A percentile compares a stretch with the other conserved stretches of the same genome.
phyloP scores from a whole-genome alignment of 2,113 vertebrate species.

The Scartelaos histophorus region DNA sequence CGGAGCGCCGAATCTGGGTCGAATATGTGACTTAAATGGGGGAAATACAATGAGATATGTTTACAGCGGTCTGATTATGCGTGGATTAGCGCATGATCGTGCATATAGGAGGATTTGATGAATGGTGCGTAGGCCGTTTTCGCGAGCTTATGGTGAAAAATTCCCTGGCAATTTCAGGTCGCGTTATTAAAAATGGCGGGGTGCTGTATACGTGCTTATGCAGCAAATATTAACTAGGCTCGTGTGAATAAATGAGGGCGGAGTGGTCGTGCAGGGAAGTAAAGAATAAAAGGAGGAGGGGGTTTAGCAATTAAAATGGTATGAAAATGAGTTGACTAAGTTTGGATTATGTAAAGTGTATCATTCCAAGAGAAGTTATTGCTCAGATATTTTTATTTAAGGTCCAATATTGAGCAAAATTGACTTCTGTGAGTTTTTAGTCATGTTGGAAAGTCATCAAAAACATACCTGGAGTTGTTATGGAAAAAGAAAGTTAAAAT shows the following conservation, averaged over 20 bases:
- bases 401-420: no score
- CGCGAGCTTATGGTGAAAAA: background rate
- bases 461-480: no score
- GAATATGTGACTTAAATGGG: slow-evolving; percentile 46
- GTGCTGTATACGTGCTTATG: background rate
- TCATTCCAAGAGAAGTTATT: no score
- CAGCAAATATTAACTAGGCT: background rate
- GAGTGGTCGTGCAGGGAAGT: background rate
- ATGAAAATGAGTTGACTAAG: no score
- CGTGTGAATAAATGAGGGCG: background rate
- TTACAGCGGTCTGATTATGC: background rate
- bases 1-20: slow-evolving; percentile 23
- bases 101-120: background rate
- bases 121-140: background rate
- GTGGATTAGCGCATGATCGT: background rate
- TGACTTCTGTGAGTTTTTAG: no score
- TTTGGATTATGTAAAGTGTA: no score
- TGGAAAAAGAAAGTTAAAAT: no score
- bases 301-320: no score
- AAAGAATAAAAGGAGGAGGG: no score
- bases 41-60: background rate
- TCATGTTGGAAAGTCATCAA: no score
- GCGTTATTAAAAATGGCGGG: background rate
- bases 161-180: background rate
- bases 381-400: no score